phyloP scores from a whole-genome alignment of 2,888 invertebrate genomes.

The Dasypolia templi region DNA sequence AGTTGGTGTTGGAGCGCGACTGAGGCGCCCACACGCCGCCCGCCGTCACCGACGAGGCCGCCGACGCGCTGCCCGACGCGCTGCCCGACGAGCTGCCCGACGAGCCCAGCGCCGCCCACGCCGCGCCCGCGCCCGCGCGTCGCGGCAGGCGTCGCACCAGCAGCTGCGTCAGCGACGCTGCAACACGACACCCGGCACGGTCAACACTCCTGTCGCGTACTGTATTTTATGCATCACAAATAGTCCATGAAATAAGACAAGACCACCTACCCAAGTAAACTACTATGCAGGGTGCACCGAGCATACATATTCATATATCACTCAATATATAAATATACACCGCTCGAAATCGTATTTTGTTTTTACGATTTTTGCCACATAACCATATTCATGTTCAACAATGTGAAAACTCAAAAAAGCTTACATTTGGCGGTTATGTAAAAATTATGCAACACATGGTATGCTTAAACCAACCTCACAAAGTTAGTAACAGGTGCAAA shows the following conservation, averaged over 20 bases:
- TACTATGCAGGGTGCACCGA: neutral
- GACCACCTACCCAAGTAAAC: neutral
- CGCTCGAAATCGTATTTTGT: neutral
- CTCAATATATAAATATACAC: neutral
- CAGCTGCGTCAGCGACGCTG: slow-evolving; percentile 71
- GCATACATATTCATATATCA: neutral
- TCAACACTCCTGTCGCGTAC: neutral
- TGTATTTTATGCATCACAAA: neutral
- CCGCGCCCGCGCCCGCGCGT: slow-evolving; percentile 47
- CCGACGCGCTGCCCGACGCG: slow-evolving; percentile 58
- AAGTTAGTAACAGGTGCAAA: neutral
- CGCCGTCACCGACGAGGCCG: slow-evolving; percentile 53
- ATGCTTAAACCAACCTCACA: slow-evolving; percentile 2
- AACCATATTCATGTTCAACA: too few relatives aligned
- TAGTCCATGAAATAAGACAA: neutral
- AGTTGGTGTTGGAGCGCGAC: slow-evolving; percentile 53
- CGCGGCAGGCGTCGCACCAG: slow-evolving; percentile 70
- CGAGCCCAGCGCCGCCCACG: slow-evolving; percentile 56
- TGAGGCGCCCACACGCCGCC: slow-evolving; percentile 48
- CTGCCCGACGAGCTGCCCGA: slow-evolving; percentile 54
- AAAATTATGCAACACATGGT: neutral
- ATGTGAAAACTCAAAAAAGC: neutral
- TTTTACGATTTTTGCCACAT: slow-evolving; percentile 1
- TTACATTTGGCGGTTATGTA: neutral
- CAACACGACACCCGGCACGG: slow-evolving; percentile 10